Evolutionary conservation across 2,797 vertebrate genomes (phyloP).

Genomic region (Thripadectes ignobilis): DNA sequence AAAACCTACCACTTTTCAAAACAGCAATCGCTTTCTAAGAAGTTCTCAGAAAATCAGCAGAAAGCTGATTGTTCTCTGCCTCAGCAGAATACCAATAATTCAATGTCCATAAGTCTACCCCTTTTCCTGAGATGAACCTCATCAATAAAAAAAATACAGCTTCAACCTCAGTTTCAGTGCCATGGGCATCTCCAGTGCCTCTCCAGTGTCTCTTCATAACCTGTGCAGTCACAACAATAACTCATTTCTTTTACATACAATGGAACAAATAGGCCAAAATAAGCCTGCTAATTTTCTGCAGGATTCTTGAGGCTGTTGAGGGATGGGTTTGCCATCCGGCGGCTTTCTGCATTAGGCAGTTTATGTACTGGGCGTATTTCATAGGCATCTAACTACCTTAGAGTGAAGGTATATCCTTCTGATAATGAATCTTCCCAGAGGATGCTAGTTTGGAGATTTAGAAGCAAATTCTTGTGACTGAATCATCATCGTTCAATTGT

Average conservation of each 20-base stretch:
- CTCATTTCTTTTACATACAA: neutral
- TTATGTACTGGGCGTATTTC: neutral
- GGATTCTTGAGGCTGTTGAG: neutral
- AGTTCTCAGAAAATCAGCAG: neutral
- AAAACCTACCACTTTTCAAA: neutral
- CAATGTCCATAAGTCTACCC: neutral
- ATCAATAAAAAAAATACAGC: neutral
- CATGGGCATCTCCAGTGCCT: neutral
- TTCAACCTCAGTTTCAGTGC: neutral
- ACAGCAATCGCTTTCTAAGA: neutral
- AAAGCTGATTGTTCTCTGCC: neutral
- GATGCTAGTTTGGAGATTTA: conserved; percentile 36
- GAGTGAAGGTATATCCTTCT: neutral
- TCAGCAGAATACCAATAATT: neutral
- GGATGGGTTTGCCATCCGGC: neutral
- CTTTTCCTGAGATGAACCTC: neutral
- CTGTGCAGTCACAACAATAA: neutral
- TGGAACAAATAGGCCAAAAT: neutral
- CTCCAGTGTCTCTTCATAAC: neutral
- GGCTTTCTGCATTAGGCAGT: neutral
- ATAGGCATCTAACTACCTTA: neutral
- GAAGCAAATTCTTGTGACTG: conserved; percentile 40
- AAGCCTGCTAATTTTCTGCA: neutral
- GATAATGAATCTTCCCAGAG: conserved; percentile 20
- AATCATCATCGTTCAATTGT: conserved; percentile 50